Base-by-base conservation (phyloP, 2,113 vertebrate species). In the Scatophagus argus region DNA sequence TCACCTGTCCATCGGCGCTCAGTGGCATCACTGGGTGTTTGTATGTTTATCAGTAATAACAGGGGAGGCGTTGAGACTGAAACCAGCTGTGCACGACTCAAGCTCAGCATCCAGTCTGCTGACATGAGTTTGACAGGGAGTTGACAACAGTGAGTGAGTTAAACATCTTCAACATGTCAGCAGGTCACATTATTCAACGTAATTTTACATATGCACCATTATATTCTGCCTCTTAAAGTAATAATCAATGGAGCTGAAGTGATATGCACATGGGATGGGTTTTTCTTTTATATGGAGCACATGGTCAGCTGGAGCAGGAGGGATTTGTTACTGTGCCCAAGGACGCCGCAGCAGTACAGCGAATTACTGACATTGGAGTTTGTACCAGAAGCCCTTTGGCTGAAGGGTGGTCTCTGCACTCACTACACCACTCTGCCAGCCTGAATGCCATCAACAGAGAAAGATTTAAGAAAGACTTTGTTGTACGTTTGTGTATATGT, bases 1-100 rank as follows among this genome's bases (percentile, higher is more conserved):
- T 88, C 90, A 92, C 91, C 92, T 91, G 91, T 91, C 88, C 74
- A 91, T 90, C 86, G 58, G 70, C 77, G 8, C 46, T 85, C 62
- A 62, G 67, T 76, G 78, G 78, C 79, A 67, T 70, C 61, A 4
- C 61, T 51, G 73, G 64, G 51, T 84, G 76, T 81, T 83, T 82
- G 74, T 49, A 27, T 81, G 87, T 88, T 90, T 90, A 87, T 90
- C 86, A 83, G 86, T 81, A 87, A 92, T 90, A 89, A 77, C 81
- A 77, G 66, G 72, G 59, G 86, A 82, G 89, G 87, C 79, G 85
- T 82, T 70, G 56, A 85, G 83, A 90, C 54, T 85, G 79, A 83
- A 88, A 74, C 77, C 91, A 91, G 87, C 91, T 91, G 90, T 60
- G 68, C 79, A 58, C 5, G 25, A 79, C 39, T 49, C 4, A 6